These are phyloP conservation scores for Rousettus leschenaultii DNA, from an alignment of 2,113 vertebrate genomes.

Conservation along the genomic window DNA sequence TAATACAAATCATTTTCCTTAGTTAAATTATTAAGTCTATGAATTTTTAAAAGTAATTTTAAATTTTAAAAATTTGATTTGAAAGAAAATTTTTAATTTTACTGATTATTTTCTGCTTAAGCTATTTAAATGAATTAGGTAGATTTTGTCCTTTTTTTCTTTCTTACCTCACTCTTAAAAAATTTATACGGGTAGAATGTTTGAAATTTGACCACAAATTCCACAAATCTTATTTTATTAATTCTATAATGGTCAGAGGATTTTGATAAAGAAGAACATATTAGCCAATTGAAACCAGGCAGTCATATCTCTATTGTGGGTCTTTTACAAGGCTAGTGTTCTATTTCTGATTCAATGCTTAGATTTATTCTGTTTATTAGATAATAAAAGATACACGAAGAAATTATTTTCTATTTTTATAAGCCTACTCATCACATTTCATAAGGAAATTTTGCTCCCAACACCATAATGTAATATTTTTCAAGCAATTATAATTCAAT, in stretches of 20 bases:
- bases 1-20: not conserved
- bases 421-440: not conserved
- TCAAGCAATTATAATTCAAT: not conserved
- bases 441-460: not conserved
- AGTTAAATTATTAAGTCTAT: not conserved
- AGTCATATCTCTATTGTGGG: not conserved
- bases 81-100: not conserved
- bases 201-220: not conserved
- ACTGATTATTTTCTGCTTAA: not conserved
- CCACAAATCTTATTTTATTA: not conserved
- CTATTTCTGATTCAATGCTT: not conserved
- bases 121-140: not conserved
- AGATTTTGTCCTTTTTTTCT: not conserved
- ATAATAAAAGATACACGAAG: not conserved
- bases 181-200: not conserved
- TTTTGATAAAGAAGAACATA: not conserved
- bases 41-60: not conserved
- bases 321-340: not conserved
- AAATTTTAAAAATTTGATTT: not conserved
- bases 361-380: not conserved
- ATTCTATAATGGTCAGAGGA: not conserved
- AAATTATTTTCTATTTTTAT: conserved; percentile 17
- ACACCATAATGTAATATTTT: not conserved
- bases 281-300: not conserved
- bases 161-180: not conserved